Percentiles rank a stretch among this genome's conserved stretches.
Evolutionary conservation across 2,113 vertebrate genomes (phyloP).

Genomic region (Mormyrus iriodes): DNA sequence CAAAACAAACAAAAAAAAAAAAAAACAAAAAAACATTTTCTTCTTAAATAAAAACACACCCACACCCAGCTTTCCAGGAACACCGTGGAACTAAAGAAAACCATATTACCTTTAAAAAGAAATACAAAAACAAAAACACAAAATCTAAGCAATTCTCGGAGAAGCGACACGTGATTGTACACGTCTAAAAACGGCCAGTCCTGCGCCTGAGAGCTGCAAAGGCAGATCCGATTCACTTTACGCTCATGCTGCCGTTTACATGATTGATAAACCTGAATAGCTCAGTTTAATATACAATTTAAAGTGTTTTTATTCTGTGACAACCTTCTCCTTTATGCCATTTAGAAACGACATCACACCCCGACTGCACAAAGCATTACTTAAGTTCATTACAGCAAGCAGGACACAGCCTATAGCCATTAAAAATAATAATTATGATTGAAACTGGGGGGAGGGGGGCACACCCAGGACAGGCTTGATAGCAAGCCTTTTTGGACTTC

Average conservation of each 20-base stretch:
- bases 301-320: not conserved
- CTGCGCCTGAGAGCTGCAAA: not conserved
- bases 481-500: not conserved
- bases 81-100: slow-evolving; percentile 16
- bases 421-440: not conserved
- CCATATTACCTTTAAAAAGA: not conserved
- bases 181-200: not conserved
- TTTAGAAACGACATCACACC: not conserved
- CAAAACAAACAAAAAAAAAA: not conserved
- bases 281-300: not conserved
- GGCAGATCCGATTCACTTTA: not conserved
- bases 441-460: not conserved
- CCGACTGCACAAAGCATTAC: not conserved
- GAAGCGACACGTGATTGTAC: not conserved
- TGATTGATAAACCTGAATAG: not conserved
- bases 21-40: not conserved
- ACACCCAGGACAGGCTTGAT: not conserved
- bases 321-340: not conserved
- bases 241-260: not conserved
- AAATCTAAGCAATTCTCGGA: slow-evolving; percentile 25
- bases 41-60: not conserved
- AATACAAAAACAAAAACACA: not conserved
- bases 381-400: not conserved
- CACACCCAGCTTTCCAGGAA: slow-evolving; percentile 6
- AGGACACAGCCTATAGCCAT: not conserved